Evolutionary conservation across 2,797 vertebrate species (phyloP), one percentile per base, ranked within the genome.

Genomic region (Helicolenus hilgendorfi): DNA sequence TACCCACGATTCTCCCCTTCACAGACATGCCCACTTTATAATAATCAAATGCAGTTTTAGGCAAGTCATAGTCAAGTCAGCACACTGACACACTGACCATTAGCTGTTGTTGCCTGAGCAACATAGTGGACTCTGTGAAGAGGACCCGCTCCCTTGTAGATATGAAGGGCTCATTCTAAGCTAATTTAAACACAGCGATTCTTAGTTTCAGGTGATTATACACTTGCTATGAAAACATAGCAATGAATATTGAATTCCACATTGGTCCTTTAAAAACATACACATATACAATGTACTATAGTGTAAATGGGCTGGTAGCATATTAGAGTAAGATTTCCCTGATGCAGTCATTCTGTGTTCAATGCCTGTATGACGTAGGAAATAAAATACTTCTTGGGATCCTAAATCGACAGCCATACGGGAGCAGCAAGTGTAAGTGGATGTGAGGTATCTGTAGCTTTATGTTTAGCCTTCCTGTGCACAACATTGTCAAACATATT

Each of bases 1-100:
- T 15, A 41, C 14, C 38, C 38, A 45, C 0, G 0, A 45, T 18
- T 18, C 41, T 45, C 0, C 15, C 41, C 14, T 45, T 45, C 7
- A 45, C 41, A 8, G 41, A 45, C 41, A 41, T 41, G 41, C 15
- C 41, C 41, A 45, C 41, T 45, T 45, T 45, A 45, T 45, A 15
- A 45, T 45, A 45, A 45, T 18, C 41, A 45, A 14, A 45, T 45
- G 15, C 41, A 45, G 15, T 45, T 45, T 45, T 15, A 18, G 41
- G 41, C 41, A 5, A 45, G 41, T 45, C 15, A 18, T 45, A 45
- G 41, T 45, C 31, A 15, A 45, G 18, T 45, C 41, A 45, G 45
- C 15, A 49, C 41, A 49, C 41, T 29, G 29, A 29, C 14, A 41
- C 38, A 15, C 41, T 45, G 41, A 45, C 41, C n/a, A n/a, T n/a